Conservation (phyloP, 2,888 invertebrate species). For the Trachelus troglodyta region DNA sequence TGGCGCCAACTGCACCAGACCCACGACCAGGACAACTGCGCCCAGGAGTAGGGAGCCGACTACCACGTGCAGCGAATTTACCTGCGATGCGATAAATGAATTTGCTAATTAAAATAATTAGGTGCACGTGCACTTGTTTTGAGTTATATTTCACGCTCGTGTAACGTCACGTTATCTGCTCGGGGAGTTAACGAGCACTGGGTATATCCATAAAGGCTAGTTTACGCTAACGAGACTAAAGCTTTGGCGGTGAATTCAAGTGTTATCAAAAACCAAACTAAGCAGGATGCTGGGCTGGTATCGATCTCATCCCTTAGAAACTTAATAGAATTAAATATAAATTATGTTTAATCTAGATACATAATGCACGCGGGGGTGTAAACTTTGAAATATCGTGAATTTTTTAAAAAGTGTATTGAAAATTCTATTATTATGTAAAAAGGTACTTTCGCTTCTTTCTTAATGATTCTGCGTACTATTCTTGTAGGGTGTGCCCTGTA, state of each 20-base stretch:
- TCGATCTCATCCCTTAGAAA: not conserved
- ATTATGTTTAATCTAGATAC: not conserved
- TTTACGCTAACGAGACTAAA: not conserved
- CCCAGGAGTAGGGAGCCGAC: slow-evolving; percentile 81
- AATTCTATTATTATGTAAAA: not conserved
- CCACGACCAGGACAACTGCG: slow-evolving; percentile 80
- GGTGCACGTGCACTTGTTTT: not conserved
- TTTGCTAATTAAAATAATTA: not conserved
- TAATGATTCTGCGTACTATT: not conserved
- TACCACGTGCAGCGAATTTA: slow-evolving; percentile 79
- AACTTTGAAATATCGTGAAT: not conserved
- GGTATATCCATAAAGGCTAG: no score
- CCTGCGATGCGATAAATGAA: slow-evolving; percentile 63
- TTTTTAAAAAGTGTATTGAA: not conserved
- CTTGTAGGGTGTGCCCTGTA: not conserved
- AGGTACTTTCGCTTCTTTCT: not conserved
- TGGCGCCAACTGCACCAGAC: slow-evolving; percentile 80
- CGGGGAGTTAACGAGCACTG: not conserved
- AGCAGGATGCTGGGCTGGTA: not conserved
- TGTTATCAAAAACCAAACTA: not conserved
- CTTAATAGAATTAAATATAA: not conserved
- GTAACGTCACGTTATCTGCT: not conserved
- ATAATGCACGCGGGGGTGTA: no score
- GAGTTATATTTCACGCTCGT: no score
- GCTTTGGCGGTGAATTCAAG: not conserved